Conservation (phyloP, 2,113 vertebrate genomes). For the Trachemys scripta region DNA sequence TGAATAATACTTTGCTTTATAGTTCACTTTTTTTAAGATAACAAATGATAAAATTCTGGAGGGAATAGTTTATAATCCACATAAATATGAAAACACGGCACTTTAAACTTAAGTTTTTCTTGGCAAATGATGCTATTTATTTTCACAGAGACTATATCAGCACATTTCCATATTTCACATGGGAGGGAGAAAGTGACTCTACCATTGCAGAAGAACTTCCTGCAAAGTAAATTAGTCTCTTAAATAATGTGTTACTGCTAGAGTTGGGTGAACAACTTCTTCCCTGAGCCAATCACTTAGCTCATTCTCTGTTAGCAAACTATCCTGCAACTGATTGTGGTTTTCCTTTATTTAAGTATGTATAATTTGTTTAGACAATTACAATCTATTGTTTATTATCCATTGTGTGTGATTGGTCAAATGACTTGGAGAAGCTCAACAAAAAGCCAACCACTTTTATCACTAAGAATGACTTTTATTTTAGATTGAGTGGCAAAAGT, state of each 20-base stretch:
- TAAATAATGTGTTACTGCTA: slow-evolving; percentile 59
- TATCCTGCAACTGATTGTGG: slow-evolving; percentile 1
- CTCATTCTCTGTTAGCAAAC: background rate
- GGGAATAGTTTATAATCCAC: slow-evolving; percentile 24
- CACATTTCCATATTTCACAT: slow-evolving; percentile 61
- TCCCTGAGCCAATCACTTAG: slow-evolving; percentile 36
- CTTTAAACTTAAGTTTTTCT: slow-evolving; percentile 34
- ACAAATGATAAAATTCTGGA: background rate
- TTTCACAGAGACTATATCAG: slow-evolving; percentile 52
- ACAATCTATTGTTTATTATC: background rate
- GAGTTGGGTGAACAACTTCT: slow-evolving; percentile 30
- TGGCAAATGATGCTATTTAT: slow-evolving; percentile 59
- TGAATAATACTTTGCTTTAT: background rate
- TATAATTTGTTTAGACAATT: slow-evolving; percentile 3
- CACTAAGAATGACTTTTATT: background rate
- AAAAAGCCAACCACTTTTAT: background rate
- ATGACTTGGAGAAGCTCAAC: slow-evolving; percentile 8
- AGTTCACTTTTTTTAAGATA: slow-evolving; percentile 25
- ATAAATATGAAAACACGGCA: slow-evolving; percentile 16
- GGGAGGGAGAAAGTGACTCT: slow-evolving; percentile 44
- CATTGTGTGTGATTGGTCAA: background rate
- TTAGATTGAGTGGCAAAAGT: background rate
- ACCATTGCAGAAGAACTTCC: slow-evolving; percentile 44
- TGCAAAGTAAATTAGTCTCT: slow-evolving; percentile 60
- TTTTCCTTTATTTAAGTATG: slow-evolving; percentile 14